A percentile compares a stretch with the other conserved stretches of the same genome.
phyloP scores from a whole-genome alignment of 2,888 invertebrate species.

The Drosophila nr. perissopoda region DNA sequence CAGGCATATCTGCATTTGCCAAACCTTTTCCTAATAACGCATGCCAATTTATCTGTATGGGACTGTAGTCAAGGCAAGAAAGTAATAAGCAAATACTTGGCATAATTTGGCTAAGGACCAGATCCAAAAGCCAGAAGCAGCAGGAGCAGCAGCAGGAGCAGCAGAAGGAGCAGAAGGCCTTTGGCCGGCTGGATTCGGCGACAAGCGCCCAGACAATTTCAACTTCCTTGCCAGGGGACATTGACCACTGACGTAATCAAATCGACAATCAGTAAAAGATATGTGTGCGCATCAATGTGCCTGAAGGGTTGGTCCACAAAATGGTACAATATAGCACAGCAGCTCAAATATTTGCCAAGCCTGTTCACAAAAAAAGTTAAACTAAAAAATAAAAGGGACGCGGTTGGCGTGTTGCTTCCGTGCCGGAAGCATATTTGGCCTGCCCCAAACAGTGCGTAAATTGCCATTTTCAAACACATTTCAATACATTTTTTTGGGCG shows the following conservation, averaged over 20 bases:
- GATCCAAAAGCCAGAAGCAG: slow-evolving; percentile 12
- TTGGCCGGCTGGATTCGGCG: slow-evolving; percentile 7
- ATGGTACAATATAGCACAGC: slow-evolving; percentile 10
- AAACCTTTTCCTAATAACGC: slow-evolving; percentile 77
- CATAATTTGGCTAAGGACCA: slow-evolving; percentile 65
- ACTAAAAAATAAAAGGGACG: slow-evolving; percentile 31
- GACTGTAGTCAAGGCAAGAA: slow-evolving; percentile 37
- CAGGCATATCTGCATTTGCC: slow-evolving; percentile 69
- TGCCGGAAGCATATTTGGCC: slow-evolving; percentile 71
- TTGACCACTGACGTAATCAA: slow-evolving; percentile 77
- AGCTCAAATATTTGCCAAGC: slow-evolving; percentile 39
- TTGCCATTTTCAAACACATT: slow-evolving; percentile 78
- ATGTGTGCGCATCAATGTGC: slow-evolving; percentile 70
- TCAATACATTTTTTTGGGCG: slow-evolving; percentile 57
- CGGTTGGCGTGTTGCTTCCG: slow-evolving; percentile 47
- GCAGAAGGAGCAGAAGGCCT: background rate
- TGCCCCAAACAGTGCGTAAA: slow-evolving; percentile 74
- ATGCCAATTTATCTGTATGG: slow-evolving; percentile 65
- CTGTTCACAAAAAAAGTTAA: background rate
- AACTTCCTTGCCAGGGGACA: slow-evolving; percentile 62
- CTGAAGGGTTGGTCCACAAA: slow-evolving; percentile 52
- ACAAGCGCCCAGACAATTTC: slow-evolving; percentile 38
- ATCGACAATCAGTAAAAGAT: slow-evolving; percentile 74
- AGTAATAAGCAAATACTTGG: slow-evolving; percentile 79
- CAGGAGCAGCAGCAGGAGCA: background rate